These are phyloP conservation scores for Hepsetus odoe DNA, from an alignment of 2,113 vertebrate species.

Conservation along the genomic window DNA sequence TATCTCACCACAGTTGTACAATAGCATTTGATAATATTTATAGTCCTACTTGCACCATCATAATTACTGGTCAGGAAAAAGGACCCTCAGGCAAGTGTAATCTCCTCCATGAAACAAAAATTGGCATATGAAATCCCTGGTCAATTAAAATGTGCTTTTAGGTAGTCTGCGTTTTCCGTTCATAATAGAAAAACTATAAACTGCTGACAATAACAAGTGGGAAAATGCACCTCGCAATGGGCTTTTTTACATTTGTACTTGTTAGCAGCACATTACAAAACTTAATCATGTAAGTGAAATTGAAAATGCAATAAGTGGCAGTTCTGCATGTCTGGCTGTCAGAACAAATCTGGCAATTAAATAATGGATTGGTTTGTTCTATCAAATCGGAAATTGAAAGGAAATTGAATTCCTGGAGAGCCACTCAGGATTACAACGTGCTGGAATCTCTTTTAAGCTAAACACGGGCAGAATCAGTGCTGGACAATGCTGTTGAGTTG, in stretches of 20 bases:
- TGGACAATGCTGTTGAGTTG: conserved; percentile 60
- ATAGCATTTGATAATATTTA: background rate
- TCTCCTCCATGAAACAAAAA: conserved; percentile 11
- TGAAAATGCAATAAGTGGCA: conserved; percentile 49
- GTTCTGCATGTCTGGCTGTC: conserved; percentile 60
- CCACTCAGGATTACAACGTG: conserved; percentile 61
- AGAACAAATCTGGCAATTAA: conserved; percentile 72
- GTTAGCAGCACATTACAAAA: conserved; percentile 46
- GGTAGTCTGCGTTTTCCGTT: background rate
- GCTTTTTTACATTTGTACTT: conserved; percentile 32
- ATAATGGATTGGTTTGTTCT: conserved; percentile 69
- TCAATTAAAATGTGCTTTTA: conserved; percentile 22
- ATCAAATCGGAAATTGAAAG: conserved; percentile 66
- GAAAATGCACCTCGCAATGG: background rate
- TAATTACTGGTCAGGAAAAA: conserved; percentile 18
- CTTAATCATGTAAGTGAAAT: conserved; percentile 59
- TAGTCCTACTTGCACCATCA: background rate
- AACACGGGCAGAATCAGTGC: conserved; percentile 61
- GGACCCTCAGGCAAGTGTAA: background rate
- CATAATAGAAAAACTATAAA: background rate
- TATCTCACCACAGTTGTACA: background rate
- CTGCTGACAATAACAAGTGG: conserved; percentile 6
- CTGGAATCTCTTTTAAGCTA: conserved; percentile 59
- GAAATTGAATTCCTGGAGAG: conserved; percentile 66
- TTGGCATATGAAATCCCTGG: conserved; percentile 26